A percentile compares a stretch with the other conserved stretches of the same genome.
Conservation (phyloP, 1,140 invertebrate genomes). For the Trachelipus rathkii region DNA sequence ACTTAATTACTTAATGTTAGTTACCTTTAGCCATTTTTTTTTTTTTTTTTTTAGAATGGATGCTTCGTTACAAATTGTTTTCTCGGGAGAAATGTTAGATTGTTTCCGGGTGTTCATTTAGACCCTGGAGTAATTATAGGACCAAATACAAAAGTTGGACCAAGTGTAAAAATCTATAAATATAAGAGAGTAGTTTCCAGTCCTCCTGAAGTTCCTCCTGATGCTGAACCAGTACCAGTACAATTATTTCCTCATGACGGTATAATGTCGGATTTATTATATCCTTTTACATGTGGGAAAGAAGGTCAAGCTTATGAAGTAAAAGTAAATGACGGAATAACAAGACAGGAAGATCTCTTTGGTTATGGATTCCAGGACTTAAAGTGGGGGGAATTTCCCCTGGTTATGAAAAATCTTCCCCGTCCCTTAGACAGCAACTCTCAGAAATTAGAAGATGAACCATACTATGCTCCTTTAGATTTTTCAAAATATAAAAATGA, state of each 20-base stretch:
- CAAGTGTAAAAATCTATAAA: background rate
- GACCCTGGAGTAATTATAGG: slow-evolving; percentile 57
- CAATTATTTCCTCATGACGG: no score
- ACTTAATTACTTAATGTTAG: no score
- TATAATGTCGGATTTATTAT: background rate
- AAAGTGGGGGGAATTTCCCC: background rate
- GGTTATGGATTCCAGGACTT: background rate
- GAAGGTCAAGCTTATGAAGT: slow-evolving; percentile 26
- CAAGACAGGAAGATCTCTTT: background rate
- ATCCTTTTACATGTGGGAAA: slow-evolving; percentile 19
- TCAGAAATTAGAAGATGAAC: no score
- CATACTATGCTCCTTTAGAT: background rate
- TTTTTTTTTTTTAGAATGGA: slow-evolving; percentile 52
- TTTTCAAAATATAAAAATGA: background rate
- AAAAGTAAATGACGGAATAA: slow-evolving; percentile 7
- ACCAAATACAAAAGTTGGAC: slow-evolving; percentile 10
- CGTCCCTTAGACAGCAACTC: no score
- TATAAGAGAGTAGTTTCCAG: background rate
- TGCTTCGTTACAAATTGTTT: slow-evolving; percentile 67
- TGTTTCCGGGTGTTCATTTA: slow-evolving; percentile 52
- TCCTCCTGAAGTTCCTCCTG: no score
- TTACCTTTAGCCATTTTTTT: background rate
- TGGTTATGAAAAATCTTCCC: no score
- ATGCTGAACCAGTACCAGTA: background rate
- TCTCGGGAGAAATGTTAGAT: slow-evolving; percentile 55